phyloP scores from a whole-genome alignment of 2,797 vertebrate species.

The Phoeniculus purpureus region DNA sequence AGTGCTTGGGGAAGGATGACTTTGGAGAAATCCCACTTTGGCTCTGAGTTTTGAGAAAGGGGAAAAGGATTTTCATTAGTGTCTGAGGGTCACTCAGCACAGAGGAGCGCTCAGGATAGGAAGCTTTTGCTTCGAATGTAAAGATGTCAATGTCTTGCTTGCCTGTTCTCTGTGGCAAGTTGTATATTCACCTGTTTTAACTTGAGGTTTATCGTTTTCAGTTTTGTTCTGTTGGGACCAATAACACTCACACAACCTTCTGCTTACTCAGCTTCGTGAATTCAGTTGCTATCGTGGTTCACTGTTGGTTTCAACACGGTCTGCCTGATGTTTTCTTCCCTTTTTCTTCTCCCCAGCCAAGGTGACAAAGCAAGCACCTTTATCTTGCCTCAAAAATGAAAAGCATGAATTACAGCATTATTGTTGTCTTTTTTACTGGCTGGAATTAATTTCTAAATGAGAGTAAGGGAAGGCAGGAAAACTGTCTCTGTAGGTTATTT shows the following conservation, averaged over 20 bases:
- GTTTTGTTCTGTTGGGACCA: background rate
- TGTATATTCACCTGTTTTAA: background rate
- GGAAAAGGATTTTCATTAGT: background rate
- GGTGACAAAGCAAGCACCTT: background rate
- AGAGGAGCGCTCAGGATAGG: background rate
- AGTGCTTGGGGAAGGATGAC: background rate
- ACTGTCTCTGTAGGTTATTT: background rate
- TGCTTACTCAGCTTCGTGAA: slow-evolving; percentile 47
- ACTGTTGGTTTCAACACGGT: background rate
- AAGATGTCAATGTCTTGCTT: background rate
- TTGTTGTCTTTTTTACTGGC: no score
- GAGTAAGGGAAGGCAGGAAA: background rate
- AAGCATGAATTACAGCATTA: background rate
- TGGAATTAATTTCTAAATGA: no score
- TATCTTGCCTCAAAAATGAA: background rate
- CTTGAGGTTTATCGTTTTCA: background rate
- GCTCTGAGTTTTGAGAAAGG: background rate
- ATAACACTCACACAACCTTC: background rate
- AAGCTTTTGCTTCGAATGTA: background rate
- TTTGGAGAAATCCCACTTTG: background rate
- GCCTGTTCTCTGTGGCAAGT: background rate
- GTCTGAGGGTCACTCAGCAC: background rate
- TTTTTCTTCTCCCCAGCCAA: background rate
- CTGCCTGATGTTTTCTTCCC: background rate
- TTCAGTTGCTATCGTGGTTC: background rate